Percentiles rank a stretch among this genome's conserved stretches.
Evolutionary conservation across 2,797 vertebrate genomes (phyloP).

Genomic region (Gorsachius magnificus): DNA sequence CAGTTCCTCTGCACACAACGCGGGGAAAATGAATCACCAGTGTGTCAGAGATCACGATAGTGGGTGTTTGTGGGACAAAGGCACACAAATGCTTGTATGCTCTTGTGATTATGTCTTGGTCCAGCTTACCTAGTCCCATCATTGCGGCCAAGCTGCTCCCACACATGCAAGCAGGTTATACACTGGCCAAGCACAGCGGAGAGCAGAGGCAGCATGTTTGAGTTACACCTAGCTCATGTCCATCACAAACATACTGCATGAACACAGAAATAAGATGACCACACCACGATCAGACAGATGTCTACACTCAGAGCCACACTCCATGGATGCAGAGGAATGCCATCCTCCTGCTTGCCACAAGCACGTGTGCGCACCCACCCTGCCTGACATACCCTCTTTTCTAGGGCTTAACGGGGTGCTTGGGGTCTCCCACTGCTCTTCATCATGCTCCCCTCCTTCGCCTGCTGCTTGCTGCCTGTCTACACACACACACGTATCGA

Average conservation of each 20-base stretch:
- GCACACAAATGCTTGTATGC: neutral
- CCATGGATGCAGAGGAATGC: too few species aligned
- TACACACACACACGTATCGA: neutral
- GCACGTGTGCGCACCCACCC: too few species aligned
- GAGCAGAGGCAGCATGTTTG: rapidly evolving
- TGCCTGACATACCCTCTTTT: neutral
- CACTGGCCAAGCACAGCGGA: neutral
- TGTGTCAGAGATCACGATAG: neutral
- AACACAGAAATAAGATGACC: neutral
- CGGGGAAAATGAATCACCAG: neutral
- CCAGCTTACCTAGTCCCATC: neutral
- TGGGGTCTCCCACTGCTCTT: neutral
- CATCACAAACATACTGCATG: neutral
- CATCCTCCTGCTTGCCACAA: neutral
- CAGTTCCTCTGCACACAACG: rapidly evolving
- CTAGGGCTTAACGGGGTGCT: neutral
- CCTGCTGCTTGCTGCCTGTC: neutral
- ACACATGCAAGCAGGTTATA: rapidly evolving
- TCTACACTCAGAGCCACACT: neutral
- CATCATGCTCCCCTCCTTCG: neutral
- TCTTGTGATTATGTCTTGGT: neutral
- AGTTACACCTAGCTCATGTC: neutral
- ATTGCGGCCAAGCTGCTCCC: neutral
- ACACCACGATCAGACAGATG: neutral
- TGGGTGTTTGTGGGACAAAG: neutral